These are phyloP conservation scores for Phoeniculus purpureus DNA, from an alignment of 2,797 vertebrate species.

Conservation along the genomic window DNA sequence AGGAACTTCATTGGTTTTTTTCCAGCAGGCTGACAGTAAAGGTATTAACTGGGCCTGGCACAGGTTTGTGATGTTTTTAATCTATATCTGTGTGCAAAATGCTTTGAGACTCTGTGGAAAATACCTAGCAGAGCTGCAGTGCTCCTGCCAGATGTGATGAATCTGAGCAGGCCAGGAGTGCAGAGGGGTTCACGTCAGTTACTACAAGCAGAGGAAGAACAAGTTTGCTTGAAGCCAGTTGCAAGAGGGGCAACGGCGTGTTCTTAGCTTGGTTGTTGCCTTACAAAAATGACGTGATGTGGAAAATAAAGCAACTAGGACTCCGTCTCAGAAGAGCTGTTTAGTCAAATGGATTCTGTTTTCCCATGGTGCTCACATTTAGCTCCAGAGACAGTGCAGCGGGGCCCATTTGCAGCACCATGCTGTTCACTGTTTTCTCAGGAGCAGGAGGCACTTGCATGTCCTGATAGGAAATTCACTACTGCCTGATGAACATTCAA, in stretches of 20 bases:
- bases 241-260: neutral
- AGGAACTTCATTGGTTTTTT: neutral
- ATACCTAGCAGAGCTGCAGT: neutral
- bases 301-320: neutral
- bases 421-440: neutral
- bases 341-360: neutral
- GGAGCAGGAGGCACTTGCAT: neutral
- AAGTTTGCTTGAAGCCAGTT: slow-evolving; percentile 13
- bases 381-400: neutral
- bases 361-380: neutral
- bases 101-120: neutral
- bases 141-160: neutral
- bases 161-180: neutral
- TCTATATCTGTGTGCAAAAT: neutral
- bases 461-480: neutral
- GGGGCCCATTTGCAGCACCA: neutral
- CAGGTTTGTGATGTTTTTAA: neutral
- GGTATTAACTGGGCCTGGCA: neutral
- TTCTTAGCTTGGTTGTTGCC: neutral
- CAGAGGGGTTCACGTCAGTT: neutral
- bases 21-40: neutral
- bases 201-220: neutral
- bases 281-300: neutral
- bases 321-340: neutral
- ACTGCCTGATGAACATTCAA: neutral